These are phyloP conservation scores for Plebejus anna DNA, from an alignment of 2,888 invertebrate genomes.

Conservation along the genomic window DNA sequence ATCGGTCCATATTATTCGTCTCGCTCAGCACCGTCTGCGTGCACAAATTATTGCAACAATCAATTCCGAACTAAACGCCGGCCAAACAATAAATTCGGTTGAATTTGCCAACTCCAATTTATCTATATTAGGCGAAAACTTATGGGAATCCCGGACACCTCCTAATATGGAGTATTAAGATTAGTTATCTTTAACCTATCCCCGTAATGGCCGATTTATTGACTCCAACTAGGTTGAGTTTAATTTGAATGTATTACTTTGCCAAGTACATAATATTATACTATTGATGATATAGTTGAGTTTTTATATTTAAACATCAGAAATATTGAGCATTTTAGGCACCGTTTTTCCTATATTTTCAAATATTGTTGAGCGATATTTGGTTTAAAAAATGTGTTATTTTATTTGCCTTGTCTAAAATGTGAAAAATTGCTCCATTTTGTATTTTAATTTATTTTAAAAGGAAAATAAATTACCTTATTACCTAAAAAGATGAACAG, in stretches of 20 bases:
- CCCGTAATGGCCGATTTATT: constrained; percentile 11
- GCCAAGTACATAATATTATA: too few relatives aligned
- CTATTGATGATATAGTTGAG: too few relatives aligned
- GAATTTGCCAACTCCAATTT: constrained; percentile 25
- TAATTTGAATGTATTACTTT: constrained; percentile 7
- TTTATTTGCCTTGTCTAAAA: too few relatives aligned
- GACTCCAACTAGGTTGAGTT: background rate
- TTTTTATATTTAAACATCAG: too few relatives aligned
- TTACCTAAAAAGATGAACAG: constrained; percentile 1
- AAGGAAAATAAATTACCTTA: too few relatives aligned
- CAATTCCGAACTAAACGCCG: constrained; percentile 23
- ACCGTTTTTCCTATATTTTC: too few relatives aligned
- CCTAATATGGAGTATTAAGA: constrained; percentile 26
- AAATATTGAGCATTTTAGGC: too few relatives aligned
- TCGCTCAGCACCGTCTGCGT: constrained; percentile 1
- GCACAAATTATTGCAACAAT: constrained; percentile 27
- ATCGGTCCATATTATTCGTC: background rate
- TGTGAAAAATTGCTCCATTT: too few relatives aligned
- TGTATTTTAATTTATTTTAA: too few relatives aligned
- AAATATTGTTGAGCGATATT: too few relatives aligned
- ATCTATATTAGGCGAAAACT: constrained; percentile 26
- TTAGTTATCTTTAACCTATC: constrained; percentile 26
- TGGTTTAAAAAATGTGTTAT: too few relatives aligned
- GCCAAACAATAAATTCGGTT: constrained; percentile 2
- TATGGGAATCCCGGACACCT: constrained; percentile 21